A percentile compares a stretch with the other conserved stretches of the same genome.
Conservation (phyloP, 2,797 vertebrate species). For the Sebastes itinus region DNA sequence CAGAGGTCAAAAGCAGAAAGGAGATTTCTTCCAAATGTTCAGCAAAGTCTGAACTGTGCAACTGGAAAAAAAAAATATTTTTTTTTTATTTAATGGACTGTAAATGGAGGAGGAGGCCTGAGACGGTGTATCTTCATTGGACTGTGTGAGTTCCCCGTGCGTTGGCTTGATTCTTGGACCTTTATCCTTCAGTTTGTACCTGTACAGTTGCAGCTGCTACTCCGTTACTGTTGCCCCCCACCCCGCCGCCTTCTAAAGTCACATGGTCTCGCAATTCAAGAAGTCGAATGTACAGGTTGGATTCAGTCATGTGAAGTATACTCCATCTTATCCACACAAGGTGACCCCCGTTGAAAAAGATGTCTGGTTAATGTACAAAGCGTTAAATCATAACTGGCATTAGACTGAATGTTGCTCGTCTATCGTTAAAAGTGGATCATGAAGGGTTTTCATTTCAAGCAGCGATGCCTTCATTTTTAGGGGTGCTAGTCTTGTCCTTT, state of each 20-base stretch:
- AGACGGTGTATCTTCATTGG: slow-evolving; percentile 31
- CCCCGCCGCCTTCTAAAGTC: slow-evolving; percentile 23
- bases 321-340: not conserved
- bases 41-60: slow-evolving; percentile 34
- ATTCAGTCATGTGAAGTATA: slow-evolving; percentile 13
- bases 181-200: slow-evolving; percentile 57
- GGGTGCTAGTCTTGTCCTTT: slow-evolving; percentile 46
- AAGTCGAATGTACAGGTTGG: slow-evolving; percentile 45
- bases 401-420: slow-evolving; percentile 56
- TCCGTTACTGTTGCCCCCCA: not conserved
- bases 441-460: slow-evolving; percentile 38
- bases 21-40: slow-evolving; percentile 46
- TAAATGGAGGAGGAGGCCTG: slow-evolving; percentile 14
- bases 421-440: slow-evolving; percentile 1
- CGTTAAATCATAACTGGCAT: slow-evolving; percentile 34
- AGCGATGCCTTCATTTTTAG: slow-evolving; percentile 52
- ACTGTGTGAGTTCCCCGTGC: slow-evolving; percentile 48
- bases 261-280: slow-evolving; percentile 32
- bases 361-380: slow-evolving; percentile 55
- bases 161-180: slow-evolving; percentile 55
- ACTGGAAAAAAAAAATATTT: slow-evolving; percentile 31
- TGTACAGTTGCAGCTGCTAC: slow-evolving; percentile 64
- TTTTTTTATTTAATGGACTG: slow-evolving; percentile 53
- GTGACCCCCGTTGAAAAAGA: slow-evolving; percentile 2
- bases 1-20: slow-evolving; percentile 48